Conservation (phyloP, 1,140 invertebrate genomes). For the Hypsibius dujardini region DNA sequence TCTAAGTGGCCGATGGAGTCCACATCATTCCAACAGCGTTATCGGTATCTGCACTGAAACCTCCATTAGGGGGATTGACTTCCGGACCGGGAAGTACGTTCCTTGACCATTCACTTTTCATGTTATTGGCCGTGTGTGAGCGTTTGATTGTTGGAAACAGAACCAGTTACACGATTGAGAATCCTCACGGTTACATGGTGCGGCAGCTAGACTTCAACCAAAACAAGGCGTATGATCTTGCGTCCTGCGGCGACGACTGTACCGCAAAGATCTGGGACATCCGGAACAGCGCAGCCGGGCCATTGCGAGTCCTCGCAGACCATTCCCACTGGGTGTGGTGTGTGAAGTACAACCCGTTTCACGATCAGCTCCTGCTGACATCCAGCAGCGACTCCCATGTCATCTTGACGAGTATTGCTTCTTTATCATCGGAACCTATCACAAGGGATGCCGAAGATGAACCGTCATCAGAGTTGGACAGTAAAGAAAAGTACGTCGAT, state of each 20-base stretch:
- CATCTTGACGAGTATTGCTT: constrained; percentile 61
- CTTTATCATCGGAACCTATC: constrained; percentile 64
- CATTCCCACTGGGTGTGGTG: constrained; percentile 95
- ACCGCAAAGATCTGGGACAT: constrained; percentile 88
- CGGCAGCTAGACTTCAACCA: constrained; percentile 89
- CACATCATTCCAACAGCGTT: constrained; percentile 7
- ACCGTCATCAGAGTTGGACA: no score
- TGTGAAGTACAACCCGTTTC: constrained; percentile 80
- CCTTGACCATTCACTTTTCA: neutral
- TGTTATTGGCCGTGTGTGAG: constrained; percentile 2
- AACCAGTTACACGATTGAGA: constrained; percentile 53
- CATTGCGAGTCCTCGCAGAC: constrained; percentile 60
- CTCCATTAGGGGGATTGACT: neutral
- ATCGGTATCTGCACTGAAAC: constrained; percentile 7
- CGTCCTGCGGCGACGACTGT: constrained; percentile 85
- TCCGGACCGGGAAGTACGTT: neutral
- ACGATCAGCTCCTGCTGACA: constrained; percentile 85
- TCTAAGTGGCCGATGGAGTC: neutral
- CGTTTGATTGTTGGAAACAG: neutral
- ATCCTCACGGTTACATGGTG: constrained; percentile 67
- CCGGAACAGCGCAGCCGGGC: constrained; percentile 53
- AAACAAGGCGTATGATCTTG: constrained; percentile 80
- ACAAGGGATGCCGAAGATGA: constrained; percentile 40
- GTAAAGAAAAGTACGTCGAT: no score
- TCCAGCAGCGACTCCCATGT: constrained; percentile 85